Evolutionary conservation across 30 jellyfish, hydroid and myxozoan genomes (phyloP), one percentile per base, ranked within the genome.

Genomic region (Morbakka virulenta): DNA sequence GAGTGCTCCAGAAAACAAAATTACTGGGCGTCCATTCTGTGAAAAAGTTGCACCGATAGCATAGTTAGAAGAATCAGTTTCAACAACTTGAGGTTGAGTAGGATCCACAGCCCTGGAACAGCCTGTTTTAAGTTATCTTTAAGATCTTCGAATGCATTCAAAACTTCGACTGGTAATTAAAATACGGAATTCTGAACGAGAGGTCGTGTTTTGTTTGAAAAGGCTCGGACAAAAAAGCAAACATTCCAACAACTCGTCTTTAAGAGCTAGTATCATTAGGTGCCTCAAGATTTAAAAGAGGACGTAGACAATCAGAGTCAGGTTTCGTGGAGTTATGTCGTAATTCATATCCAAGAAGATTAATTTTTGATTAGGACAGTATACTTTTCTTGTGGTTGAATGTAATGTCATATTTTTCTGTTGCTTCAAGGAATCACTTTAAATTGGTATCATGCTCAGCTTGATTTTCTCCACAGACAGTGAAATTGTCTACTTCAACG

Each of bases 251-350:
- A 21, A 80, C 82, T n/a, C 82, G 70, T 32, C 41, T 35, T 66
- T 34, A 79, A 1, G 93, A 47, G 41, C 30, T 47, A 26, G 61
- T 62, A 64, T 79, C 68, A 30, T 33, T 63, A 48, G 96, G 89
- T n/a, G 79, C 66, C 48, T 95, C 87, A n/a, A 80, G 61, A 28
- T 80, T 74, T 30, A n/a, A 48, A 32, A 80, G 91, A 23, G 96
- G 95, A 3, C 50, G 32, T 6, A 80, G 88, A n/a, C 95, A 69
- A 2, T 79, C 95, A 3, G 91, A 86, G 52, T 87, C 96, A 27
- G 96, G 95, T 63, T 72, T 80, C 32, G 81, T 61, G 33, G 62
- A 35, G 35, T 85, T 80, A 27, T 87, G 52, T 17, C 71, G 31
- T 12, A 87, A 31, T 13, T 28, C 80, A 64, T 80, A 79, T 32